Evolutionary conservation across 2,113 vertebrate species (phyloP).

Genomic region (Erinaceus europaeus): DNA sequence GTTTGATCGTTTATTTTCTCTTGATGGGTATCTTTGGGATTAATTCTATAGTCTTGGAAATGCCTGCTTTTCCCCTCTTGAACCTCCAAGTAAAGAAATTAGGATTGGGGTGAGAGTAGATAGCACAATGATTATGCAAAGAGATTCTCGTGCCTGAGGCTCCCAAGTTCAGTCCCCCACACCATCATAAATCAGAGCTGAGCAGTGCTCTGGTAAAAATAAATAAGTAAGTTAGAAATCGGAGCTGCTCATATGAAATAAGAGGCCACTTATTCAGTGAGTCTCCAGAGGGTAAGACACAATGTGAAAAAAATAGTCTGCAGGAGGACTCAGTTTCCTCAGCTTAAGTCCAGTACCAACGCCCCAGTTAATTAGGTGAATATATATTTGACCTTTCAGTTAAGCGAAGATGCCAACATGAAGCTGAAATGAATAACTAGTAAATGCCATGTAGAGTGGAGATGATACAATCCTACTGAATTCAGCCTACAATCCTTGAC

Average conservation of each 20-base stretch:
- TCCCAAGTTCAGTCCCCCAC: too few species aligned
- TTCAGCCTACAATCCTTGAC: background rate
- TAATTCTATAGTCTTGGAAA: background rate
- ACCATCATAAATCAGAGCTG: too few species aligned
- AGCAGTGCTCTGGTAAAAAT: too few species aligned
- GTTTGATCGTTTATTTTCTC: background rate
- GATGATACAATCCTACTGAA: accelerated
- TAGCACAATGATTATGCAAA: too few species aligned
- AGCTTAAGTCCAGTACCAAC: background rate
- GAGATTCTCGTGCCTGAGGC: too few species aligned
- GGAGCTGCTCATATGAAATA: background rate
- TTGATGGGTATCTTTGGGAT: background rate
- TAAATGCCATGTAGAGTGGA: background rate
- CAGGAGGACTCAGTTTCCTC: background rate
- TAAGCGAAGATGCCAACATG: background rate
- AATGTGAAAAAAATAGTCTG: background rate
- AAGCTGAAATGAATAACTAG: background rate
- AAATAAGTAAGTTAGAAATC: too few species aligned
- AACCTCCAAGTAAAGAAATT: background rate
- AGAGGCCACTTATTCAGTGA: background rate
- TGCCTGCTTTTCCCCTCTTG: background rate
- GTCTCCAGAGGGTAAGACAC: background rate
- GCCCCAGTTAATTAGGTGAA: background rate
- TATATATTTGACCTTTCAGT: background rate
- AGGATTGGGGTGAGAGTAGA: background rate